These are phyloP conservation scores for Propithecus perrieri DNA, from an alignment of 2,797 vertebrate species.

Conservation along the genomic window DNA sequence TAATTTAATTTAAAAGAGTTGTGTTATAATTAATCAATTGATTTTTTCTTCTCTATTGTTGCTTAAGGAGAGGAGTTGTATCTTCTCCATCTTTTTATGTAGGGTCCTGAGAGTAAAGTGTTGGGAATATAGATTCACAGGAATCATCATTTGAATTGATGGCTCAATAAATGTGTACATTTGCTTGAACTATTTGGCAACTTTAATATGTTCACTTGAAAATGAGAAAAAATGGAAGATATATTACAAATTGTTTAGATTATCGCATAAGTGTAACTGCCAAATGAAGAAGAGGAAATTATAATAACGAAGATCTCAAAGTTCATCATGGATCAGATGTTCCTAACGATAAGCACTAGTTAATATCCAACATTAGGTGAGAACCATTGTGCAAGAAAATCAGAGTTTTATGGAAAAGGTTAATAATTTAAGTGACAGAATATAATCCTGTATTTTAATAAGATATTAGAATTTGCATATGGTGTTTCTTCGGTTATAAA, in stretches of 20 bases:
- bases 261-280: constrained; percentile 47
- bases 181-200: constrained; percentile 25
- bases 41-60: neutral
- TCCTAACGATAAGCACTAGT: constrained; percentile 28
- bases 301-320: constrained; percentile 51
- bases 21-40: neutral
- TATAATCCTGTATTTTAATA: constrained; percentile 52
- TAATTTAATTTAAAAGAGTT: neutral
- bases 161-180: neutral
- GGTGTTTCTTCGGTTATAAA: constrained; percentile 39
- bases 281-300: constrained; percentile 39
- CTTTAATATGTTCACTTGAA: neutral
- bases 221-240: neutral
- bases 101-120: neutral
- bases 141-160: neutral
- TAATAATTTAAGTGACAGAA: constrained; percentile 65
- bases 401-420: neutral
- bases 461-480: constrained; percentile 44
- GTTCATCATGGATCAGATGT: constrained; percentile 51
- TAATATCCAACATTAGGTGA: constrained; percentile 27
- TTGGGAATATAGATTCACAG: neutral
- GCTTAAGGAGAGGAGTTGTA: neutral
- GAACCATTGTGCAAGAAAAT: neutral
- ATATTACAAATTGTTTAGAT: constrained; percentile 48
- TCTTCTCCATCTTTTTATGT: neutral